Base-by-base conservation (phyloP, 2,888 invertebrate genomes). In the Aquatica leii region DNA sequence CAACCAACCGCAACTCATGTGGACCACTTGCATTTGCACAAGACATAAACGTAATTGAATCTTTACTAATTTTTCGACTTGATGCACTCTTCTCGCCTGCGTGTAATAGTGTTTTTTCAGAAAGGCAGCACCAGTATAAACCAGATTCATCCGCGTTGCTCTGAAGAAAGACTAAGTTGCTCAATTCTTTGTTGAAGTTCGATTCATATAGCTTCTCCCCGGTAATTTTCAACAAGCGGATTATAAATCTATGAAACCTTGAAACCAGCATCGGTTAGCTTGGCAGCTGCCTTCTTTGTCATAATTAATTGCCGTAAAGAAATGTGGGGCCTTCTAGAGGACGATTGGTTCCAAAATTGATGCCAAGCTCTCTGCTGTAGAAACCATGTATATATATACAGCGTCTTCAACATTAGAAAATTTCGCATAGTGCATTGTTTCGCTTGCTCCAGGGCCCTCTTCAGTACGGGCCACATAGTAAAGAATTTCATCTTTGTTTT, bases 251-350 rank as follows among this genome's bases (percentile, higher is more conserved):
- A 9, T 57, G 59, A n/a, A n/a, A n/a, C n/a, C n/a, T n/a, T n/a
- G 53, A 48, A 68, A 49, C 62, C 67, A 68, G 54, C 67, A 59
- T 21, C 41, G 12, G 46, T 67, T 71, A 51, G 70, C 69, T 53
- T 43, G 54, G 55, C 68, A 70, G 12, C n/a, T n/a, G n/a, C n/a
- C n/a, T 62, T 49, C 59, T 17, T 62, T 54, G 43, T 40, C 24
- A 34, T 56, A 20, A 34, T 15, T 56, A 4, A 60, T 35, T 50
- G 56, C 24, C 6, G 40, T 37, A 46, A 59, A 52, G 57, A 66
- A 63, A 52, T 52, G n/a, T 53, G n/a, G 35, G 49, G 12, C 58
- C 54, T 67, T 67, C 20, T 31, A 9, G 6, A 43, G 15, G 31
- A 64, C 20, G 9, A 60, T 59, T 12, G 57, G 24, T 50, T 54